A percentile compares a stretch with the other conserved stretches of the same genome.
phyloP scores from a whole-genome alignment of 2,888 invertebrate species.

The Drosophila nr. perissopoda region DNA sequence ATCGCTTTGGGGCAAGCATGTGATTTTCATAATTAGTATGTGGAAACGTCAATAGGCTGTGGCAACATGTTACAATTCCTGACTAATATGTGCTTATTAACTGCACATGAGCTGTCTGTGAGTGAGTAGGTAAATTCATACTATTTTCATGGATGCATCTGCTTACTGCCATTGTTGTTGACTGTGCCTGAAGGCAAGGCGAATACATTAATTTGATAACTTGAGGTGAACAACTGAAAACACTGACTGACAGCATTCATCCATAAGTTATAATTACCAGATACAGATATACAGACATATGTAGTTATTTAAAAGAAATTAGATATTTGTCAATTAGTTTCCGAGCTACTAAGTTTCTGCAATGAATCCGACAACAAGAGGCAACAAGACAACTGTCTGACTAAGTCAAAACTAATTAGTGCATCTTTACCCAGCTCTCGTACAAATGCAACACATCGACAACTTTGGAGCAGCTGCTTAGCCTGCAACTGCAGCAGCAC shows the following conservation, averaged over 20 bases:
- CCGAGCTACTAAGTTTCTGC: background rate
- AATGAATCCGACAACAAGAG: background rate
- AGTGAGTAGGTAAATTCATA: background rate
- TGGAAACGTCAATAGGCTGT: background rate
- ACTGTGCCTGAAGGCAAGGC: background rate
- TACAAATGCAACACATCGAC: conserved; percentile 86
- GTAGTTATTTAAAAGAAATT: background rate
- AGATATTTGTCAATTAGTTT: background rate
- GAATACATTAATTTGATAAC: conserved; percentile 10
- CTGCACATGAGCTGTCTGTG: background rate
- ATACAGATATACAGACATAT: background rate
- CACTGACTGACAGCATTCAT: background rate
- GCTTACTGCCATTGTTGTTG: background rate
- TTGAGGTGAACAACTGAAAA: background rate
- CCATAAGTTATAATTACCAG: background rate
- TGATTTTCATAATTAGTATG: background rate
- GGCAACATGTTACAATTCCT: conserved; percentile 1
- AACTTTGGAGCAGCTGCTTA: conserved; percentile 93
- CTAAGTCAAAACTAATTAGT: background rate
- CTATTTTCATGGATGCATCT: background rate
- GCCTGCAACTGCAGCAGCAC: conserved; percentile 94
- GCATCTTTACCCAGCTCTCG: conserved; percentile 54
- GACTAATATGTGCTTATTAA: conserved; percentile 11
- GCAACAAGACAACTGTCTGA: background rate
- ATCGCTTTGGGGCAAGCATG: background rate